Conservation (phyloP, 2,888 invertebrate species). For the Nemotelus nigrinus region DNA sequence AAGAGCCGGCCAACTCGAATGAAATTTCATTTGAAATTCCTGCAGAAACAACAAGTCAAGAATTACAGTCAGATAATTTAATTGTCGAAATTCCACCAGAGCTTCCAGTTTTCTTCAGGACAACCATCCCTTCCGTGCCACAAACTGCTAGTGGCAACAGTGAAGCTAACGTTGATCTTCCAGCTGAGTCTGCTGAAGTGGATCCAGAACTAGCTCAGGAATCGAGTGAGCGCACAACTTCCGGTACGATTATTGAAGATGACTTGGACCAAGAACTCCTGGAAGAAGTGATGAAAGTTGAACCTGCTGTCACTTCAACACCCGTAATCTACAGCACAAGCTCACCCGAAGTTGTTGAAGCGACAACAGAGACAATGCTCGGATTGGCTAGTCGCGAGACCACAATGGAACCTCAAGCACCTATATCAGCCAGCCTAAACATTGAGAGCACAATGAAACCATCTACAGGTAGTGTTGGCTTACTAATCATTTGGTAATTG, state of each 20-base stretch:
- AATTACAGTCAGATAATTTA: constrained; percentile 46
- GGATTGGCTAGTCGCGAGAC: constrained; percentile 65
- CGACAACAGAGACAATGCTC: constrained; percentile 63
- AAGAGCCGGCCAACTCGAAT: background rate
- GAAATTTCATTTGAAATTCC: constrained; percentile 31
- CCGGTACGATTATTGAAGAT: background rate
- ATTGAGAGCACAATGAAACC: constrained; percentile 53
- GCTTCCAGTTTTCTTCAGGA: constrained; percentile 36
- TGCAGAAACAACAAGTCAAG: constrained; percentile 28
- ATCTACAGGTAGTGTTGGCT: constrained; percentile 37
- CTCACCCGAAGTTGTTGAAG: constrained; percentile 42
- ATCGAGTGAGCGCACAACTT: constrained; percentile 16
- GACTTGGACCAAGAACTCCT: background rate
- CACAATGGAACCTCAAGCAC: constrained; percentile 66
- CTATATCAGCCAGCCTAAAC: constrained; percentile 57
- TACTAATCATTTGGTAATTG: background rate
- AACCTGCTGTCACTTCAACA: constrained; percentile 58
- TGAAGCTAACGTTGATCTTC: background rate
- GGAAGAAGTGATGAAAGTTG: constrained; percentile 56
- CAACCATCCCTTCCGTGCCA: constrained; percentile 29
- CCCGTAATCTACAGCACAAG: constrained; percentile 35
- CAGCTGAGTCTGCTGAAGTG: background rate
- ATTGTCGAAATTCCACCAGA: constrained; percentile 44
- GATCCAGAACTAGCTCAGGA: constrained; percentile 48
- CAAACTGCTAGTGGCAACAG: constrained; percentile 7